Evolutionary conservation across 2,797 vertebrate genomes (phyloP), one percentile per base, ranked within the genome.

Genomic region (Phrynocephalus forsythii): DNA sequence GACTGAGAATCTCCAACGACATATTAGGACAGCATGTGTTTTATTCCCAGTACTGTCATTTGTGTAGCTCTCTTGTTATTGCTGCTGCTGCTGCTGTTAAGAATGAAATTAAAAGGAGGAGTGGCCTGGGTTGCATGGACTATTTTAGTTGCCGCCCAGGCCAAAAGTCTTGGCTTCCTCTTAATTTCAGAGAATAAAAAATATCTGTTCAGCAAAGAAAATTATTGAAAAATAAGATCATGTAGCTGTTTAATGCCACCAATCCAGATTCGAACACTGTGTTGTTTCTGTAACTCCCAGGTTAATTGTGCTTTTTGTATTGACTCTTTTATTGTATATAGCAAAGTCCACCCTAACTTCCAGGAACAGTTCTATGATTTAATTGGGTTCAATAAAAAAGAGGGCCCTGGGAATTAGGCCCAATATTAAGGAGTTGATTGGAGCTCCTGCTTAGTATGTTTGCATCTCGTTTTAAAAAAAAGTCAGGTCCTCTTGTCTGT

Each of bases 301-400:
- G 71, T 84, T 75, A 44, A 3, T 60, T 11, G 7, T 75, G 16
- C 71, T 69, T 60, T 44, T n/a, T 48, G 52, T 56, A 63, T 81
- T 81, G 78, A 73, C 69, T 69, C 38, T 86, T 81, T 73, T 73
- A 26, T 73, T 79, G 68, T 28, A 10, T 79, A 79, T 79, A 79
- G 28, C 48, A 60, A 79, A 28, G n/a, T 80, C 30, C 60, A 38
- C 60, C n/a, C 24, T 86, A 33, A 73, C 30, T 73, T 8, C 50
- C 26, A 73, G 52, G 33, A 71, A 72, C 22, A 79, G 24, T 73
- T 66, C 33, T 81, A 33, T 63, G 71, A 44, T 30, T 73, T 73
- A 28, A 56, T 11, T 50, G 30, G 50, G 69, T 38, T 26, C 48
- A 82, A 60, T 73, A 73, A 83, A 73, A 30, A 26, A 60, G 22